Conservation (phyloP, 2,113 vertebrate species). For the Salvelinus fontinalis region DNA sequence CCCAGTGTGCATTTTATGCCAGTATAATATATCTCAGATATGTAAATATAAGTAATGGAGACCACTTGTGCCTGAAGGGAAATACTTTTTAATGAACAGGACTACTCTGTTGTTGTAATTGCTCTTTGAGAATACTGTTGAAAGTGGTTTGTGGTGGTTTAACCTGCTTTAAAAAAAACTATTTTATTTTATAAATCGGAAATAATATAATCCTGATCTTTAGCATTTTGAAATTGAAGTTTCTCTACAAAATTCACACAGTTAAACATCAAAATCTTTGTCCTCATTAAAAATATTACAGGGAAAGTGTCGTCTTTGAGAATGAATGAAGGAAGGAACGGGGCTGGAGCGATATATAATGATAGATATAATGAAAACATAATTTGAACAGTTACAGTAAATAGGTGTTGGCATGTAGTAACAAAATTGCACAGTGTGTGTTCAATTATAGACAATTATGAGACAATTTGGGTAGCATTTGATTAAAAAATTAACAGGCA, state of each 20-base stretch:
- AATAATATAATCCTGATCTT: not conserved
- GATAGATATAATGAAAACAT: constrained; percentile 47
- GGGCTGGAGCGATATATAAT: constrained; percentile 15
- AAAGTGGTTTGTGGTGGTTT: not conserved
- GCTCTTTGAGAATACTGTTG: not conserved
- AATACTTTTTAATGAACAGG: constrained; percentile 51
- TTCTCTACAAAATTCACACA: not conserved
- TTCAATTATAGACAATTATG: constrained; percentile 71
- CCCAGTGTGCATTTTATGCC: constrained; percentile 71
- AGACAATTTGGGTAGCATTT: constrained; percentile 68
- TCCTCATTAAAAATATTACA: constrained; percentile 3
- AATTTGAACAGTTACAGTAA: constrained; percentile 41
- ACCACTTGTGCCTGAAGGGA: constrained; percentile 44
- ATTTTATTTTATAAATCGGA: not conserved
- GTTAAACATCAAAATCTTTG: not conserved
- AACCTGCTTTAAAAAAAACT: not conserved
- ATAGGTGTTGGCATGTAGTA: constrained; percentile 55
- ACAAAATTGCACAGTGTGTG: constrained; percentile 59
- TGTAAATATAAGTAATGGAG: constrained; percentile 58
- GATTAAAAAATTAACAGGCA: constrained; percentile 65
- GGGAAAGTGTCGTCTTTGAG: not conserved
- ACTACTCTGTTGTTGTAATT: not conserved
- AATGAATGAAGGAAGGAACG: constrained; percentile 11
- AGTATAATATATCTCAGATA: constrained; percentile 55
- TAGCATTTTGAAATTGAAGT: not conserved